These are phyloP conservation scores for Paguma larvata DNA, from an alignment of 2,797 vertebrate species.

Conservation along the genomic window DNA sequence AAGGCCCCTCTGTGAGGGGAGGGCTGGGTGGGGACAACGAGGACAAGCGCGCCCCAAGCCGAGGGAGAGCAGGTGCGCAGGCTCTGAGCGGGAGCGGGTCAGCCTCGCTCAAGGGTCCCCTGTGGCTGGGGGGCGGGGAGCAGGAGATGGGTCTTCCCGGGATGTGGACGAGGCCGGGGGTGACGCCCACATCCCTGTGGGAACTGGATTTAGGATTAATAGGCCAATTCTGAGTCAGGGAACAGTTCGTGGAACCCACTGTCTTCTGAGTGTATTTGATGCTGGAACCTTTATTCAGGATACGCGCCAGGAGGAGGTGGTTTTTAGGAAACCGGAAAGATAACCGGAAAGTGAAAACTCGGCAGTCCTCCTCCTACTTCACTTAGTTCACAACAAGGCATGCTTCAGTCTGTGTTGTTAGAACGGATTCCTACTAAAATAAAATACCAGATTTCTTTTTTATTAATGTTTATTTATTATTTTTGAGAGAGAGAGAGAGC, in stretches of 20 bases:
- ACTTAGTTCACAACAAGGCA: background rate
- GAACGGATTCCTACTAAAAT: background rate
- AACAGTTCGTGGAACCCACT: rapidly evolving
- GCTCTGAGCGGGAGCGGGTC: rapidly evolving
- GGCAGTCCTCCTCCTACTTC: background rate
- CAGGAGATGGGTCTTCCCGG: rapidly evolving
- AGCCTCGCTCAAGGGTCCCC: rapidly evolving
- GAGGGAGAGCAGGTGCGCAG: rapidly evolving
- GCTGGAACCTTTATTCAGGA: too few species aligned
- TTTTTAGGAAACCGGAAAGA: background rate
- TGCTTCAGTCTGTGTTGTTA: background rate
- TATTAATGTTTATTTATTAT: too few species aligned
- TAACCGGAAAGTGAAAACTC: background rate
- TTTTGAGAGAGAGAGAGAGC: too few species aligned
- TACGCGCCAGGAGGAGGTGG: rapidly evolving
- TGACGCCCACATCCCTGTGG: rapidly evolving
- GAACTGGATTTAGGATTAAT: background rate
- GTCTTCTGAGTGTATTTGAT: background rate
- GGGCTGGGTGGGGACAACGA: background rate
- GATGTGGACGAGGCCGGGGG: rapidly evolving
- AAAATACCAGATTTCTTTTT: background rate
- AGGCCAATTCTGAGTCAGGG: too few species aligned
- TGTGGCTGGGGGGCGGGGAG: rapidly evolving
- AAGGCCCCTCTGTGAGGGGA: rapidly evolving
- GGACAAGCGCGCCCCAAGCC: rapidly evolving